A percentile compares a stretch with the other conserved stretches of the same genome.
Evolutionary conservation across 2,888 invertebrate genomes (phyloP).

Genomic region (Tricholauxania praeusta): DNA sequence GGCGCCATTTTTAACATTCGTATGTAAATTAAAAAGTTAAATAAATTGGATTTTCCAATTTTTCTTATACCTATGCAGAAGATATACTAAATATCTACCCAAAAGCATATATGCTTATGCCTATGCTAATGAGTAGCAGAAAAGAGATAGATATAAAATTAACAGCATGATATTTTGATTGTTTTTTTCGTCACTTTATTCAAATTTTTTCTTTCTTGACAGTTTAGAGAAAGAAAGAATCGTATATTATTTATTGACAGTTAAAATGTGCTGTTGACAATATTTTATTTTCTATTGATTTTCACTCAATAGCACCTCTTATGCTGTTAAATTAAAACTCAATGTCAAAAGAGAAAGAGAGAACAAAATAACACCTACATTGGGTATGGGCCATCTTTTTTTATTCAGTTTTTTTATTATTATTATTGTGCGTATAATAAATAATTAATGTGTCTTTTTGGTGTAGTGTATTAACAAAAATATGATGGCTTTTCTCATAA

Average conservation of each 20-base stretch:
- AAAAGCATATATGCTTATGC: too few species aligned
- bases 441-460: too few species aligned
- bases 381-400: too few species aligned
- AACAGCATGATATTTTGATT: background rate
- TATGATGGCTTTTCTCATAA: too few species aligned
- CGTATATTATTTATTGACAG: constrained; percentile 25
- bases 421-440: too few species aligned
- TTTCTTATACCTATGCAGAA: constrained; percentile 4
- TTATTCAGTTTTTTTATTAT: too few species aligned
- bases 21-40: constrained; percentile 30
- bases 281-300: constrained; percentile 10
- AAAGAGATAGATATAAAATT: background rate
- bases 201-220: constrained; percentile 14
- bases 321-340: too few species aligned
- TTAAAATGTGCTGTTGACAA: constrained; percentile 24
- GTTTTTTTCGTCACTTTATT: constrained; percentile 1
- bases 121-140: background rate
- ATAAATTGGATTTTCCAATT: constrained; percentile 12
- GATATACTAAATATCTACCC: background rate
- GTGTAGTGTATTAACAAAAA: too few species aligned
- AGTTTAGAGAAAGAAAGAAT: background rate
- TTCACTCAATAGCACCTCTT: background rate
- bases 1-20: constrained; percentile 31
- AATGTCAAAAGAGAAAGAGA: too few species aligned
- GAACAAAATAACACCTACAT: too few species aligned